Evolutionary conservation across 2,888 invertebrate genomes (phyloP).

Genomic region (Tromatobia lineatoria): DNA sequence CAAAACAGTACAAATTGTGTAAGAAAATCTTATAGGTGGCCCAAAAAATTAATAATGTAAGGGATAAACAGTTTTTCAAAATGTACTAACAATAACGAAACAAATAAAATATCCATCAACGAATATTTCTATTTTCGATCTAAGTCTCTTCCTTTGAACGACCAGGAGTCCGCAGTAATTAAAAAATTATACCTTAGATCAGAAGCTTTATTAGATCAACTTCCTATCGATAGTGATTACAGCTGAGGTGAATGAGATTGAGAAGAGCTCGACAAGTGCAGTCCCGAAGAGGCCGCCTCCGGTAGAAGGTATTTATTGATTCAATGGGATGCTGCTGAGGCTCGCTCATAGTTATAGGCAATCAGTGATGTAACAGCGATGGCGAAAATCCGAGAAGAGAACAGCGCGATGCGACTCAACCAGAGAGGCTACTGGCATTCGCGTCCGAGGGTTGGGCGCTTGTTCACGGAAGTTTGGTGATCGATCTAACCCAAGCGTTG

Average conservation of each 20-base stretch:
- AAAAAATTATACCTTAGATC: background rate
- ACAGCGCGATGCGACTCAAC: constrained; percentile 38
- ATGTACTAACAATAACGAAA: too few relatives aligned
- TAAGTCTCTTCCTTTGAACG: background rate
- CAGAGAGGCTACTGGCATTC: constrained; percentile 43
- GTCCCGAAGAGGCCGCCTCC: constrained; percentile 70
- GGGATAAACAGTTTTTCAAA: too few relatives aligned
- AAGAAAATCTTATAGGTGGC: too few relatives aligned
- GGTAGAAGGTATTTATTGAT: constrained; percentile 78
- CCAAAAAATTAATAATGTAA: too few relatives aligned
- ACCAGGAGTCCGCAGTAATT: background rate
- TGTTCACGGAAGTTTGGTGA: constrained; percentile 50
- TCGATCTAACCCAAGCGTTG: constrained; percentile 11
- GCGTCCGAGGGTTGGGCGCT: constrained; percentile 39
- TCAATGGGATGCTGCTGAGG: constrained; percentile 73
- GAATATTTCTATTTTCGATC: too few relatives aligned
- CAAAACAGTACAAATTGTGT: too few relatives aligned
- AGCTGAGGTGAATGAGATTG: constrained; percentile 9
- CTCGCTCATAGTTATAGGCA: constrained; percentile 73
- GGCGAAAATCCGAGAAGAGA: constrained; percentile 63
- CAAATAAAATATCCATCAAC: background rate
- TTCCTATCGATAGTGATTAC: constrained; percentile 4
- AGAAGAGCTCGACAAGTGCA: constrained; percentile 66
- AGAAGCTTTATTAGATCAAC: constrained; percentile 18
- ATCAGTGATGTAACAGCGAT: constrained; percentile 74